Conservation (phyloP, 2,888 invertebrate genomes). For the Megastigmus dorsalis region DNA sequence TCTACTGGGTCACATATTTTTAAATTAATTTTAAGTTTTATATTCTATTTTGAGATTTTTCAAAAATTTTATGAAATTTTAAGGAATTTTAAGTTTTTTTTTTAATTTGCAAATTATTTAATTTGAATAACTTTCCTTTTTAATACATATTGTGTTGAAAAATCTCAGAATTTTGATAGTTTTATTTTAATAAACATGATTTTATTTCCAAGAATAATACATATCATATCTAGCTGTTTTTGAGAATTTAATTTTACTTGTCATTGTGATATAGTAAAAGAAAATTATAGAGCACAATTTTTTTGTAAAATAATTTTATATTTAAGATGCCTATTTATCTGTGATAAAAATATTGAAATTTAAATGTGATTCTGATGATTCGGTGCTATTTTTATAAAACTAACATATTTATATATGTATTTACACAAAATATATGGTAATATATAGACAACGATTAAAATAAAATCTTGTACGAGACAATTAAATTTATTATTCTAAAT, state of each 20-base stretch:
- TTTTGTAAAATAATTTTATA: neutral
- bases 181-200: conserved; percentile 19
- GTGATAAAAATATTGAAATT: conserved; percentile 40
- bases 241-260: conserved; percentile 28
- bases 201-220: conserved; percentile 43
- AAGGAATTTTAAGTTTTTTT: neutral
- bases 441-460: no score
- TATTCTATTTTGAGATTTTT: conserved; percentile 13
- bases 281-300: neutral
- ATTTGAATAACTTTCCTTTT: conserved; percentile 1
- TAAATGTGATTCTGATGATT: neutral
- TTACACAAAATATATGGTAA: neutral
- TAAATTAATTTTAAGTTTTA: conserved; percentile 18
- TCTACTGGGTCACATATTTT: neutral
- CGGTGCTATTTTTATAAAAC: conserved; percentile 14
- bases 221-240: conserved; percentile 36
- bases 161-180: no score
- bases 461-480: no score
- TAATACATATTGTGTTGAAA: no score
- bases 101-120: neutral
- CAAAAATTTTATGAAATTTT: neutral
- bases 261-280: neutral
- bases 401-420: no score
- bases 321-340: conserved; percentile 20
- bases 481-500: conserved; percentile 2